phyloP scores from a whole-genome alignment of 2,797 vertebrate species.

The Arnoldichthys spilopterus region DNA sequence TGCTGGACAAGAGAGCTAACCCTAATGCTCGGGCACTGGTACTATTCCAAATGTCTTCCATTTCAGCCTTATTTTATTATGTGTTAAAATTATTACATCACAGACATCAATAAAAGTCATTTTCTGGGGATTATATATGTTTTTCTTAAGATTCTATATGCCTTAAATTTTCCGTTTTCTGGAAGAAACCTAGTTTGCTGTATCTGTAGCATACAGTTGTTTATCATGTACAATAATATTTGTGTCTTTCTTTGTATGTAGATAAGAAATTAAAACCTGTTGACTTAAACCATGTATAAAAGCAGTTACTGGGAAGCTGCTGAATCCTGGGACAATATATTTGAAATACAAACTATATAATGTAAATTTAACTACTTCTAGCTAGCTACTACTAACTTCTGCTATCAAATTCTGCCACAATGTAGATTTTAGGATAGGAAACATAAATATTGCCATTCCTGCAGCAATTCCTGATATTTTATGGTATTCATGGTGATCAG shows the following conservation, averaged over 20 bases:
- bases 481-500: too few relatives aligned
- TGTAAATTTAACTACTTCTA: too few relatives aligned
- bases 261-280: not conserved
- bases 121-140: too few relatives aligned
- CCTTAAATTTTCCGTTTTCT: not conserved
- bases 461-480: too few relatives aligned
- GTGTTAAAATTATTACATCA: not conserved
- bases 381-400: too few relatives aligned
- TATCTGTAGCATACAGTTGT: not conserved
- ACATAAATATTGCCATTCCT: too few relatives aligned
- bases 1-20: conserved; percentile 97
- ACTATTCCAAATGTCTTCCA: not conserved
- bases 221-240: not conserved
- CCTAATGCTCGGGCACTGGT: conserved; percentile 96
- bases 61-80: not conserved
- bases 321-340: not conserved
- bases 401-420: too few relatives aligned
- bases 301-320: not conserved
- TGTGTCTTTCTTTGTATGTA: not conserved
- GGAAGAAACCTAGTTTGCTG: not conserved
- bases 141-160: not conserved
- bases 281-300: not conserved
- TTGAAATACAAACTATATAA: not conserved
- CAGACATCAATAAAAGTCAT: not conserved
- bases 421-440: too few relatives aligned